Evolutionary conservation across 2,113 vertebrate species (phyloP).

Genomic region (Mola mola): DNA sequence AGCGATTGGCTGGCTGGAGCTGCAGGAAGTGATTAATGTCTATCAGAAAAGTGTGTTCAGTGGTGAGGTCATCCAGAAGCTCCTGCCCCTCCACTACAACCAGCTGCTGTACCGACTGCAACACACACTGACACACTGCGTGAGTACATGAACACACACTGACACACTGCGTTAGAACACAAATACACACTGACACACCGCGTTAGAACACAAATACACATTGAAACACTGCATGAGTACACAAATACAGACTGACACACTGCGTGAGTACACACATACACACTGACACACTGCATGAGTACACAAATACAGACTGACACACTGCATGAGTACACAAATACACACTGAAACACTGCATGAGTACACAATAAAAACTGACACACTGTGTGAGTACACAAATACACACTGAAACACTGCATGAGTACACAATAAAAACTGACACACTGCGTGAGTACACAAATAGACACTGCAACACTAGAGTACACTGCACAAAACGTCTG

Average conservation of each 20-base stretch:
- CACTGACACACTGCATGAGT: conserved; percentile 50
- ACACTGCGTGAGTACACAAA: conserved; percentile 53
- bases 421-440: background rate
- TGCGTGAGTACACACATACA: background rate
- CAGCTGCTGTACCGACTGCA: conserved; percentile 64
- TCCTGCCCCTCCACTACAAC: conserved; percentile 56
- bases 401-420: background rate
- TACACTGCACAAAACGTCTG: background rate
- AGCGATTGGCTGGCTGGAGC: conserved; percentile 66
- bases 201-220: background rate
- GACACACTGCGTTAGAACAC: background rate
- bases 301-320: background rate
- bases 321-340: background rate
- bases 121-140: conserved; percentile 56
- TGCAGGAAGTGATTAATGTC: conserved; percentile 51
- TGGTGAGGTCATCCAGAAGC: conserved; percentile 9
- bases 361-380: background rate
- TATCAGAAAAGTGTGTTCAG: conserved; percentile 66
- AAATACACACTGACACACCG: background rate
- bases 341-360: background rate
- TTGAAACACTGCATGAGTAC: background rate
- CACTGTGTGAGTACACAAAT: background rate
- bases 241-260: background rate
- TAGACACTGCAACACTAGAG: background rate
- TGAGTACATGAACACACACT: conserved; percentile 27